Percentiles rank a stretch among this genome's conserved stretches.
These are phyloP conservation scores for Adelphocoris suturalis DNA, from an alignment of 2,888 invertebrate genomes.

Conservation along the genomic window DNA sequence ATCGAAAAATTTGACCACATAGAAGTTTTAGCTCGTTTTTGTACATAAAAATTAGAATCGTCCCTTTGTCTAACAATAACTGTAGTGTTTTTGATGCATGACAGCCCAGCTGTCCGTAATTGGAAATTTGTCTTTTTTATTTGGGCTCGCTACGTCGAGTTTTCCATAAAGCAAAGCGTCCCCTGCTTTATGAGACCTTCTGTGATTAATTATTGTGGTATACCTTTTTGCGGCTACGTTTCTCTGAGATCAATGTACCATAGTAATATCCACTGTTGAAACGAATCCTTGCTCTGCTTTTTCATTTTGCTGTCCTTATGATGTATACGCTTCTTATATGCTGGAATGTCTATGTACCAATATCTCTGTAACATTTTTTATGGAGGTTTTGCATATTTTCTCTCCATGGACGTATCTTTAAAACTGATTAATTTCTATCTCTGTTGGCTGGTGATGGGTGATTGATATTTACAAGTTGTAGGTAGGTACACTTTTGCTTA, in stretches of 20 bases:
- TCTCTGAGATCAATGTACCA: not conserved
- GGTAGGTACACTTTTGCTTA: no score
- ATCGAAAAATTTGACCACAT: constrained; percentile 41
- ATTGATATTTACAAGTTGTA: no score
- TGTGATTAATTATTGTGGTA: constrained; percentile 61
- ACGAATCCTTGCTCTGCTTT: not conserved
- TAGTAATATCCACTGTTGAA: not conserved
- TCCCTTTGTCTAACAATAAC: constrained; percentile 18
- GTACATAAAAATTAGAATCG: constrained; percentile 41
- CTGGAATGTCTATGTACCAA: constrained; percentile 11
- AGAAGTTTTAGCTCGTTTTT: not conserved
- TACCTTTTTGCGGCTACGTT: not conserved
- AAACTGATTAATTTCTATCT: not conserved
- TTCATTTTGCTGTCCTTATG: not conserved
- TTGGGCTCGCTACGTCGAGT: not conserved
- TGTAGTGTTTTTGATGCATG: not conserved
- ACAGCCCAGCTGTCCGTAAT: constrained; percentile 49
- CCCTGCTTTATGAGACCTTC: constrained; percentile 51
- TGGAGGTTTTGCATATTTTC: not conserved
- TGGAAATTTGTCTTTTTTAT: not conserved
- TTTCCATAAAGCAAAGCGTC: constrained; percentile 40
- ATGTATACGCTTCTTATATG: constrained; percentile 23
- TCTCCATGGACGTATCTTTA: not conserved
- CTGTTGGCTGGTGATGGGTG: no score
- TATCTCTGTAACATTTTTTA: not conserved